Conservation (phyloP, 1,140 invertebrate genomes). For the Helicorthomorpha holstii region DNA sequence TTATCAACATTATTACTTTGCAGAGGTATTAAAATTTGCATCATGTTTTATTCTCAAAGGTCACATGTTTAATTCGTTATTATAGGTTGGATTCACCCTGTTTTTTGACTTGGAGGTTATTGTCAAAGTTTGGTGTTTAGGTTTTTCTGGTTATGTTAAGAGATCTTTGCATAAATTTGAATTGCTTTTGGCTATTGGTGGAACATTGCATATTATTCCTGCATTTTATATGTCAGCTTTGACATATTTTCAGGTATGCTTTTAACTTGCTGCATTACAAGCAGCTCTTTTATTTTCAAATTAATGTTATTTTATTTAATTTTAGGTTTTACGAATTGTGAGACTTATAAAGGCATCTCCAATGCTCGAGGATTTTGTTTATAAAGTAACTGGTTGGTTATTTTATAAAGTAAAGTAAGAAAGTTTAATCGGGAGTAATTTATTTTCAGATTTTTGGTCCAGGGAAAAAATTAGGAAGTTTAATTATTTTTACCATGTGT, state of each 20-base stretch:
- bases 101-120: slow-evolving; percentile 87
- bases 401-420: neutral
- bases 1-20: slow-evolving; percentile 75
- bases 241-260: slow-evolving; percentile 82
- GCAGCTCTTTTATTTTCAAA: neutral
- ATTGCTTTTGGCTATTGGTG: slow-evolving; percentile 81
- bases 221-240: slow-evolving; percentile 77
- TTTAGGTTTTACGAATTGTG: slow-evolving; percentile 77
- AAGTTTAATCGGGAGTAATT: neutral
- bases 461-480: slow-evolving; percentile 92
- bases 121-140: slow-evolving; percentile 96
- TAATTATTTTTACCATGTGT: slow-evolving; percentile 99
- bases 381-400: too few species aligned
- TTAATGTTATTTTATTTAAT: neutral
- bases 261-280: too few species aligned
- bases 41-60: neutral
- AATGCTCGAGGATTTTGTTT: slow-evolving; percentile 97
- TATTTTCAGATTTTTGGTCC: slow-evolving; percentile 76
- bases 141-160: slow-evolving; percentile 82
- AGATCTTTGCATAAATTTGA: slow-evolving; percentile 98
- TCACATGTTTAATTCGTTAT: slow-evolving; percentile 6
- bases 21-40: slow-evolving; percentile 43
- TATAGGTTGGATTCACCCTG: slow-evolving; percentile 72
- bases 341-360: slow-evolving; percentile 96
- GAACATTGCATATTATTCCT: slow-evolving; percentile 84